A percentile compares a stretch with the other conserved stretches of the same genome.
Conservation (phyloP, 2,797 vertebrate species). For the Falco cherrug region DNA sequence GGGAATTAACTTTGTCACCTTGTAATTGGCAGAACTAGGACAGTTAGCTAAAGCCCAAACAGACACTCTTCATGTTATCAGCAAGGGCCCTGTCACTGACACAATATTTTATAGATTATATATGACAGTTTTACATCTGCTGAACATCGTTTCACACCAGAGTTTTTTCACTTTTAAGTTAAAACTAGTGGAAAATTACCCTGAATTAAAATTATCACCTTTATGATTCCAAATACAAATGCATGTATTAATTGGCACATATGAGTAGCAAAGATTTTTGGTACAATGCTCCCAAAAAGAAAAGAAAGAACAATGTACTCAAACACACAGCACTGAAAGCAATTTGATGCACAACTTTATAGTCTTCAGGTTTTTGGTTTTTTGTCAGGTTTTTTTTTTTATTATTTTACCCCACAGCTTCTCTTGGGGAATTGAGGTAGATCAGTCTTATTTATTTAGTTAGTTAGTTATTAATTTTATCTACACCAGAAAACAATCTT, state of each 20-base stretch:
- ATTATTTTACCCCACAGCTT: not conserved
- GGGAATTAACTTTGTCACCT: constrained; percentile 35
- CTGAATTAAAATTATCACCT: not conserved
- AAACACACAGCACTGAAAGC: not conserved
- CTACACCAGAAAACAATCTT: not conserved
- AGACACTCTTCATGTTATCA: constrained; percentile 28
- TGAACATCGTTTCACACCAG: constrained; percentile 5
- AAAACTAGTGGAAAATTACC: not conserved
- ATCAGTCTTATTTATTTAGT: not conserved
- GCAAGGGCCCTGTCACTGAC: not conserved
- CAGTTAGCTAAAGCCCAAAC: not conserved
- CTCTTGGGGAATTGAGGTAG: not conserved
- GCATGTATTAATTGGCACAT: not conserved
- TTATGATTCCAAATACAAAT: not conserved
- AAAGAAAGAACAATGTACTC: not conserved
- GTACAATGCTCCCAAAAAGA: not conserved
- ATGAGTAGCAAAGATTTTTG: not conserved
- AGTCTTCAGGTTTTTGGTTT: not conserved
- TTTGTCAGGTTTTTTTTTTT: not conserved
- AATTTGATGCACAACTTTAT: not conserved
- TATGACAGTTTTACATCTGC: constrained; percentile 29
- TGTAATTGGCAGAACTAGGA: constrained; percentile 17
- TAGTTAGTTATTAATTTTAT: not conserved
- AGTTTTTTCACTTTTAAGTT: constrained; percentile 4
- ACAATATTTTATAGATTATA: not conserved